Evolutionary conservation across 2,888 invertebrate genomes (phyloP), one percentile per base, ranked within the genome.

Genomic region (Bombylius major): DNA sequence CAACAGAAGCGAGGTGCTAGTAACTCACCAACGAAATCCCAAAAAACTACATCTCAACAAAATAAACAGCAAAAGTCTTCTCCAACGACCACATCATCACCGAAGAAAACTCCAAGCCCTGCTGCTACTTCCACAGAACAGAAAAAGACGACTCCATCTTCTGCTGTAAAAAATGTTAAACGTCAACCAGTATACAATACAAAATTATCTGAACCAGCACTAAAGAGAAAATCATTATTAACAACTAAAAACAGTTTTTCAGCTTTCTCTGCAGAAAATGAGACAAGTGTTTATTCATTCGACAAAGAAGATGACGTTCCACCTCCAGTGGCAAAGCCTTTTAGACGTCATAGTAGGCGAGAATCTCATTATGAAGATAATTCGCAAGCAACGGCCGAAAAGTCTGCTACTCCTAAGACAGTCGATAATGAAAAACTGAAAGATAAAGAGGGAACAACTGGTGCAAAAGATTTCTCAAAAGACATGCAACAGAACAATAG

Each of bases 281-380:
- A 84, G 66, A 82, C 82, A 58, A 84, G 84, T 57, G 81, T 85
- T 14, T 85, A 86, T 64, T 85, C 85, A 4, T 86, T 86, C 66
- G 83, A 84, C 61, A 82, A 82, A 59, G 83, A 84, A 48, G 79
- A 78, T 39, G 83, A 83, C 58, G 75, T 78, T 23, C 58, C 60
- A 3, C 59, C 60, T 3, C 60, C 60, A 7, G 66, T 73, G 1
- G 79, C 74, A 56, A 79, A 80, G 14, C 82, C 82, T 2, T 83
- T 83, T 65, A 69, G 81, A 44, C 68, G 80, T 48, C 77, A 77
- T 48, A 71, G 73, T 45, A 68, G 78, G 55, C 66, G 75, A 14
- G 75, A 76, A 7, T 75, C 77, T 0, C 73, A 65, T 57, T 57
- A 56, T 12, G 64, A 65, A n/a, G 66, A 67, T 48, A 58, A 53